A percentile compares a stretch with the other conserved stretches of the same genome.
Evolutionary conservation across 2,888 invertebrate species (phyloP).

Genomic region (Tachina fera): DNA sequence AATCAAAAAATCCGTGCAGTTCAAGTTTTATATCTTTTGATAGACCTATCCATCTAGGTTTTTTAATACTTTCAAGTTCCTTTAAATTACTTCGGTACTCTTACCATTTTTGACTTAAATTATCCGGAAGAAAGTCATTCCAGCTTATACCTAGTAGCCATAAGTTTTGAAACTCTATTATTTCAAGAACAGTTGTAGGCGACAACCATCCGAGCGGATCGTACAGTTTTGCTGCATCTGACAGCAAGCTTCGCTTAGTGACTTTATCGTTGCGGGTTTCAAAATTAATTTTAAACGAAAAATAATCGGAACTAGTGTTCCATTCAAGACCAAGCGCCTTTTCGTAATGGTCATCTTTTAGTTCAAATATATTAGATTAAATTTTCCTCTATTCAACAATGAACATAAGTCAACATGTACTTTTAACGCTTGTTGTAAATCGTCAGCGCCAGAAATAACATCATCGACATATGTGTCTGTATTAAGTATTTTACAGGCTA

Average conservation of each 20-base stretch:
- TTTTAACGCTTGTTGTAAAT: conserved; percentile 29
- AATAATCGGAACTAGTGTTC: conserved; percentile 18
- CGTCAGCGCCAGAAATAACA: conserved; percentile 51
- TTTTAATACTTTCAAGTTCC: conserved; percentile 44
- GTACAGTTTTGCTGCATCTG: conserved; percentile 57
- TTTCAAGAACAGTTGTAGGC: conserved; percentile 53
- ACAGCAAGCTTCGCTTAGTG: conserved; percentile 55
- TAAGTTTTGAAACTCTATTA: conserved; percentile 11
- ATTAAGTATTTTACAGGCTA: conserved; percentile 47
- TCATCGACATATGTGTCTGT: conserved; percentile 55
- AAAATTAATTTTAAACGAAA: conserved; percentile 58
- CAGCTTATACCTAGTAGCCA: conserved; percentile 45
- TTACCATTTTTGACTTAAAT: conserved; percentile 27
- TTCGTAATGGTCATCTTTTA: too few species aligned
- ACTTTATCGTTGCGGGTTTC: not conserved
- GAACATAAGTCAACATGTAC: conserved; percentile 44
- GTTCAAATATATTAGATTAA: too few species aligned
- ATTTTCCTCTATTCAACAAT: not conserved
- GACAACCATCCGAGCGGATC: conserved; percentile 57
- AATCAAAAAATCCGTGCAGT: conserved; percentile 53
- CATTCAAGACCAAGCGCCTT: not conserved
- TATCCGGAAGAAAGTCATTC: conserved; percentile 41
- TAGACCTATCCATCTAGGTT: conserved; percentile 53
- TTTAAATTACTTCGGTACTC: conserved; percentile 5
- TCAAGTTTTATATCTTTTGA: conserved; percentile 13